Conservation (phyloP, 2,888 invertebrate species). For the Mythimna vitellina region DNA sequence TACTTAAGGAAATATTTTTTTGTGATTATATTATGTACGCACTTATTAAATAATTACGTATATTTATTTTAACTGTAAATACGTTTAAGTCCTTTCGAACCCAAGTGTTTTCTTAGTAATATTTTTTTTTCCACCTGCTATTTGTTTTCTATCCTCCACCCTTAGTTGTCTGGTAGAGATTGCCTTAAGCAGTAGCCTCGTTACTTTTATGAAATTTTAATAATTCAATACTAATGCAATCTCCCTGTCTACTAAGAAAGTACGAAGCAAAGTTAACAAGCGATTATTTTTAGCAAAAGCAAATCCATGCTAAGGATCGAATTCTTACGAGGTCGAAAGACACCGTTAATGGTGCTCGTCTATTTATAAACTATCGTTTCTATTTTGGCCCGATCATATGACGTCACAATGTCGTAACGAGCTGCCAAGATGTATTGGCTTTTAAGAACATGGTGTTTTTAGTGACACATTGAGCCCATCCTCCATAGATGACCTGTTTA, state of each 20-base stretch:
- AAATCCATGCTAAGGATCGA: background rate
- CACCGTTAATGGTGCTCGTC: conserved; percentile 1
- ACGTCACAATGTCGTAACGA: conserved; percentile 30
- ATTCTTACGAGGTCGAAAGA: conserved; percentile 1
- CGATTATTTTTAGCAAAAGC: background rate
- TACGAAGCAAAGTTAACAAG: background rate
- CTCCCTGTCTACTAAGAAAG: background rate
- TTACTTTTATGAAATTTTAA: too few species aligned
- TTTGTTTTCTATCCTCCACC: too few species aligned
- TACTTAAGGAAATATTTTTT: too few species aligned
- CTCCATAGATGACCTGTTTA: conserved; percentile 46
- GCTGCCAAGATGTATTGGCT: conserved; percentile 20
- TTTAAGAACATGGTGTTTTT: conserved; percentile 20
- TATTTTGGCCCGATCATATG: conserved; percentile 31
- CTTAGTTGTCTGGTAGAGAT: too few species aligned
- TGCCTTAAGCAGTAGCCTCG: too few species aligned
- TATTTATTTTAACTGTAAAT: too few species aligned
- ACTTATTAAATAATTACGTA: too few species aligned
- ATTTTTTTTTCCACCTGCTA: too few species aligned
- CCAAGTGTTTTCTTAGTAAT: too few species aligned
- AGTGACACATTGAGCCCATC: conserved; percentile 41
- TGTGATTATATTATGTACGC: too few species aligned
- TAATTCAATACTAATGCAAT: background rate
- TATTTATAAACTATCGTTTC: conserved; percentile 7
- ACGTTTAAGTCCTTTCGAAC: too few species aligned